Base-by-base conservation (phyloP, 1,140 invertebrate genomes). In the Ceratina calcarata region DNA sequence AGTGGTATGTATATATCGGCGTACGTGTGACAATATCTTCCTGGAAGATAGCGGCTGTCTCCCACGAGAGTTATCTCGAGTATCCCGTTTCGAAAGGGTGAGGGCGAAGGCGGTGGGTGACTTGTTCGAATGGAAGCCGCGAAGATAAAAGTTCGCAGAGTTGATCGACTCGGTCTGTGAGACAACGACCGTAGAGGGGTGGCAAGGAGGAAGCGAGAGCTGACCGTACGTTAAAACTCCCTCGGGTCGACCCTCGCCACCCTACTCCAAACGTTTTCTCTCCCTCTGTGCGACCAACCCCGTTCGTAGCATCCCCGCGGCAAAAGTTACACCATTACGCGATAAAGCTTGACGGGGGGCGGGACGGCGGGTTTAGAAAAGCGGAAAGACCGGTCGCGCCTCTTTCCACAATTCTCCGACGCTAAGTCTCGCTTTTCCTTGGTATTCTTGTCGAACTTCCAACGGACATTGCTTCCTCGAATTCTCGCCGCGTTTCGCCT, bases 271-370 rank as follows among this genome's bases (percentile, higher is more conserved):
- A 77, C 74, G 37, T 58, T 68, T 75, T 67, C 64, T 66, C 60
- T 74, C 62, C 65, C 75, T 53, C 6, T 13, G 37, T 65, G 32
- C 64, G 24, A 66, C 53, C 51, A n/a, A 37, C 61, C 13, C 55
- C 13, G 22, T 55, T 37, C 55, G 15, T 4, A 76, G 61, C 64
- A 60, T 74, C 20, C 24, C 61, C 66, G 68, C 72, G 83, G 85
- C 84, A 89, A 91, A 91, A 91, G 85, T 90, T 90, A 86, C 88
- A 87, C 87, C 88, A 89, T 91, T 91, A 91, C 87, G 90, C 84
- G 90, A 91, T 90, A 85, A 87, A 89, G 87, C 87, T 83, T 65
- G 79, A 64, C 77, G 65, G 45, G 18, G 24, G 74, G 22, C 16
- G 22, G 73, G 51, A 45, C 3, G 69, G 12, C 32, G 57, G 32